Evolutionary conservation across 2,113 vertebrate species (phyloP), one percentile per base, ranked within the genome.

Genomic region (Pluvialis apricaria): DNA sequence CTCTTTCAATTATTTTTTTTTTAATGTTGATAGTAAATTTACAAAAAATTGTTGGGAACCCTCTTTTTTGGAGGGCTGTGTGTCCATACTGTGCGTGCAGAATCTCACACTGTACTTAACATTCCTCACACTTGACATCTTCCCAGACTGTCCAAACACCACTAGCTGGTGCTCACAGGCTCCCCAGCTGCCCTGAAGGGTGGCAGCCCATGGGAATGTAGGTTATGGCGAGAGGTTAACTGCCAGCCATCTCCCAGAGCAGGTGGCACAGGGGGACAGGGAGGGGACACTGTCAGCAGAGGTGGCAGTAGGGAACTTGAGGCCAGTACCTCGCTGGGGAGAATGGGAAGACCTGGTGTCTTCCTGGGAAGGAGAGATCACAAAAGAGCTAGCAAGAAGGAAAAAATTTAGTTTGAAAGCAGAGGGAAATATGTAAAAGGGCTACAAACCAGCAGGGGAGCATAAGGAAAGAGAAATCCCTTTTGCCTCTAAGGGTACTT

Each of bases 61-160:
- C 45, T 47, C 9, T 82, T 82, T 71, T 77, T 19, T 70, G 26
- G 25, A 71, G 13, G 22, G 22, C 28, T 58, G 15, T 38, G 28
- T 15, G 6, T 70, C 57, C 61, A 42, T 60, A 52, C 9, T 32
- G 26, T 87, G 40, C 0, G 1, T 44, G 40, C 7, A 32, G 40
- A 47, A 28, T 54, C 69, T 91, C 94, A 51, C 2, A 5, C 64
- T 52, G 26, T 70, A 68, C 94, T 96, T 94, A 86, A 95, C 72
- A 95, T 96, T 96, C 94, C 82, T 93, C 18, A 2, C 89, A 69
- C 87, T 83, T 14, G 5, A 92, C 69, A 57, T 93, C 54, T 89
- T 91, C 40, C 64, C 60, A 80, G 68, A 28, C 42, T 62, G 36
- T 49, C 78, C 80, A 77, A 80, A 55, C 84, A 84, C 5, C 65